Evolutionary conservation across 2,113 vertebrate species (phyloP).

Genomic region (Eclectus roratus): DNA sequence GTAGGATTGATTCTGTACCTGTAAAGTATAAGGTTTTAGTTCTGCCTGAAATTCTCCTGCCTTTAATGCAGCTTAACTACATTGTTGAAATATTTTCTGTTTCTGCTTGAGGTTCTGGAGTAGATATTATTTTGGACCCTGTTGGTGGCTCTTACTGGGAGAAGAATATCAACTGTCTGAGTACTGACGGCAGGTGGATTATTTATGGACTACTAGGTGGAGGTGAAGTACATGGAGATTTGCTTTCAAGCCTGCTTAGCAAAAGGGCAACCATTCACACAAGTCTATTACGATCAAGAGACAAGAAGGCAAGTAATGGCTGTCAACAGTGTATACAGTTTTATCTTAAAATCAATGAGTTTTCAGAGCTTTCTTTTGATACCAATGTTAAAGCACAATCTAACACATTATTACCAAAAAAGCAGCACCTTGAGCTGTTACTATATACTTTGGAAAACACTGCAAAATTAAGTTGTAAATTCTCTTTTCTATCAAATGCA

Average conservation of each 20-base stretch:
- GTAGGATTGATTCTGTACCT: neutral
- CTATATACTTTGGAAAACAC: neutral
- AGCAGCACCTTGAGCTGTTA: neutral
- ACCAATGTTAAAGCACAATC: neutral
- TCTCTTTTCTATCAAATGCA: neutral
- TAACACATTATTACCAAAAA: neutral
- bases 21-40: neutral
- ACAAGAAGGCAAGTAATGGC: conserved; percentile 73
- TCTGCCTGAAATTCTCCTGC: neutral
- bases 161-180: conserved; percentile 80
- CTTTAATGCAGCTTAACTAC: neutral
- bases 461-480: neutral
- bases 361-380: neutral
- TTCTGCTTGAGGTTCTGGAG: conserved; percentile 76
- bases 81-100: neutral
- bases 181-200: conserved; percentile 82
- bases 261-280: conserved; percentile 81
- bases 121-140: conserved; percentile 85
- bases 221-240: conserved; percentile 73
- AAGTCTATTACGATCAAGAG: conserved; percentile 78
- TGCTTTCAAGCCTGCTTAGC: conserved; percentile 79
- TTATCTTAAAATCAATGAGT: neutral
- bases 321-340: neutral
- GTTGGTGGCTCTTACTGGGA: conserved; percentile 81
- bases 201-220: conserved; percentile 83